phyloP scores from a whole-genome alignment of 2,113 vertebrate genomes.

The Malurus cyaneus region DNA sequence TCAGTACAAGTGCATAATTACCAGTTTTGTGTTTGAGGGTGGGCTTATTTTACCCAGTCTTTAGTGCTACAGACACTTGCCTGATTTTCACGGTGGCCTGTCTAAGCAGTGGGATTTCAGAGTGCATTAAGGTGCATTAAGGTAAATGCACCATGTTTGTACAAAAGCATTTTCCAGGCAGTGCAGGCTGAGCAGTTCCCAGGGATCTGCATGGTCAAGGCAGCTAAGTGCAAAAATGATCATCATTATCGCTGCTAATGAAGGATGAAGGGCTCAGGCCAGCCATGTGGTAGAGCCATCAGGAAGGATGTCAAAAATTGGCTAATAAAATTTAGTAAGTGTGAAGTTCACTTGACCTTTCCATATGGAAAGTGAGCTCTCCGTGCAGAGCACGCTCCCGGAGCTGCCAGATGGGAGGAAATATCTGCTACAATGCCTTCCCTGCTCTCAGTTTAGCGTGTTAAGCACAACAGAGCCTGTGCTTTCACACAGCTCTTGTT shows the following conservation, averaged over 20 bases:
- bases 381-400: accelerated
- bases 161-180: neutral
- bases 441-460: neutral
- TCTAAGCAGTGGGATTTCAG: neutral
- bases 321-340: neutral
- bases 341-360: slow-evolving; percentile 18
- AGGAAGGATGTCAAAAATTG: slow-evolving; percentile 25
- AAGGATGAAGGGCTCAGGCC: slow-evolving; percentile 22
- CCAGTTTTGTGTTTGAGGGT: neutral
- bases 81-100: neutral
- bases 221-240: neutral
- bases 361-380: neutral
- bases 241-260: slow-evolving; percentile 9
- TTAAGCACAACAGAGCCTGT: neutral
- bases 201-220: neutral
- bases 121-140: neutral
- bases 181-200: neutral
- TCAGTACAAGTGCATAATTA: neutral
- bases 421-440: neutral
- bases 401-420: slow-evolving; percentile 7
- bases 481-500: neutral
- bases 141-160: neutral
- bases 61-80: neutral
- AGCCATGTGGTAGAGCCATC: neutral
- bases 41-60: neutral